Base-by-base conservation (phyloP, 2,888 invertebrate species). In the Brassicogethes aeneus region DNA sequence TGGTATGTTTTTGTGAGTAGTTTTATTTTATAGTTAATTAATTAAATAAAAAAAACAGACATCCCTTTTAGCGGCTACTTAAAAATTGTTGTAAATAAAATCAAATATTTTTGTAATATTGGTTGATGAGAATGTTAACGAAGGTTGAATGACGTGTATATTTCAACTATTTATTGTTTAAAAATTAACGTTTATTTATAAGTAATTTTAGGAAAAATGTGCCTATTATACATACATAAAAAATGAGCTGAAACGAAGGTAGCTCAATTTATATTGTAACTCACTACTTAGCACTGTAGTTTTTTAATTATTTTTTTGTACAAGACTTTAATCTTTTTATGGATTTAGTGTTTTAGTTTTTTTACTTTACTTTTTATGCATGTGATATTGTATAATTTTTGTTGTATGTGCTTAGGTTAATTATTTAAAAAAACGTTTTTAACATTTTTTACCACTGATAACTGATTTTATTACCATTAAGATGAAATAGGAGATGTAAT, bases 91-190 rank as follows among this genome's bases (percentile, higher is more conserved):
- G 45, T 49, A 52, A 44, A 51, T 48, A 46, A 47, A 46, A 47
- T 45, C 40, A 50, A 49, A 54, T 56, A 53, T 56, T 56, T 56
- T 56, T 56, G 48, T 56, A 56, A 54, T 41, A 49, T 56, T 54
- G 53, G 49, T 54, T 52, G 50, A 50, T 40, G 45, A 39, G 45
- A 17, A 15, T 34, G 16, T 39, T 2, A 17, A 2, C 43, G 17
- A 34, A 45, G 40, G 36, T 47, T 42, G 42, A 37, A 16, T 29
- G 7, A 17, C 16, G 34, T 32, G 41, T 34, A 40, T 41, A 39
- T 38, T 41, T 45, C 30, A 41, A 37, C 30, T 39, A 43, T 41
- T 39, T 40, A 43, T 41, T 41, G 30, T 35, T 39, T 38, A 37
- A 41, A 38, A 34, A 34, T 42, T 44, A 16, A 36, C 30, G 37